Conservation (phyloP, 2,113 vertebrate genomes). For the Mus musculus region DNA sequence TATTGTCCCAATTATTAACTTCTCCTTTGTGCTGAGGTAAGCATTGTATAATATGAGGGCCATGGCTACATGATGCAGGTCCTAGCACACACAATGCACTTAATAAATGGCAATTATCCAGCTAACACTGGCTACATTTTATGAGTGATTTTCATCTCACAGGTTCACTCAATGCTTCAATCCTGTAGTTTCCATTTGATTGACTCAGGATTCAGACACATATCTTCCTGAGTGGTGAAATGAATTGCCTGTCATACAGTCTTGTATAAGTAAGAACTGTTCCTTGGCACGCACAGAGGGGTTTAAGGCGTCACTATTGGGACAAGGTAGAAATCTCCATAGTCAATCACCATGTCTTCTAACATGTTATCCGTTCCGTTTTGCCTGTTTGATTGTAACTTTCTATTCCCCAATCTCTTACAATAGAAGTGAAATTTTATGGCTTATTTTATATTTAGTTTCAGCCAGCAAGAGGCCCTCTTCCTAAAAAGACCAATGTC, state of each 20-base stretch:
- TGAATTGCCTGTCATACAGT: not conserved
- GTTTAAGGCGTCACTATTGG: not conserved
- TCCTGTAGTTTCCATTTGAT: not conserved
- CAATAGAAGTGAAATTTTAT: conserved; percentile 11
- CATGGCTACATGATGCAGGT: not conserved
- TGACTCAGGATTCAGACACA: not conserved
- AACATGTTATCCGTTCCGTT: not conserved
- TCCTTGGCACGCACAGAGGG: not conserved
- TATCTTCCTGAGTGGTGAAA: conserved; percentile 32
- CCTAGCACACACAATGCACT: not conserved
- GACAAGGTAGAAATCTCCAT: not conserved
- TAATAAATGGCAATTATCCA: not conserved
- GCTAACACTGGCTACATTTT: conserved; percentile 20
- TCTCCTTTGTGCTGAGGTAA: not conserved
- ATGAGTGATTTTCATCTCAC: not conserved
- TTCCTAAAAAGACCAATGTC: not conserved
- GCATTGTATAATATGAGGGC: not conserved
- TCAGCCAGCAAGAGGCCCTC: not conserved
- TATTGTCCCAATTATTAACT: conserved; percentile 19
- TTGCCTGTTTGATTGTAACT: not conserved
- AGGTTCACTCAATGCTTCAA: not conserved
- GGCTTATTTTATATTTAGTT: not conserved
- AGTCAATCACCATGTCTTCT: not conserved
- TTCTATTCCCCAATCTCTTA: not conserved
- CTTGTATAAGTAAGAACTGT: conserved; percentile 10